A percentile compares a stretch with the other conserved stretches of the same genome.
Conservation (phyloP, 64 coral and sea anemone species). For the Pachyseris speciosa region DNA sequence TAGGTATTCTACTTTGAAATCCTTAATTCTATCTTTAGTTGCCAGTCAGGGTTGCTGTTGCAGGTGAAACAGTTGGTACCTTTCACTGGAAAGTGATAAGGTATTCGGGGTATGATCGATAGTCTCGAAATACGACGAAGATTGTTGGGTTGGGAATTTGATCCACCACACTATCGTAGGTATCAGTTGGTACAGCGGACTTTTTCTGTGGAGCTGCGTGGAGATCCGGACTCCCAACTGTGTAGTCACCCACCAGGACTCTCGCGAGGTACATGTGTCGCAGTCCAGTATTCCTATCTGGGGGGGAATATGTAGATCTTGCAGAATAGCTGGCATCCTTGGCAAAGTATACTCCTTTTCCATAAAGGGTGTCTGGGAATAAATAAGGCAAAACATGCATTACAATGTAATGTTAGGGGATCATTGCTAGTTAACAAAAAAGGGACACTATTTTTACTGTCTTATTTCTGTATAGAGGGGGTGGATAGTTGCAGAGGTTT, state of each 20-base stretch:
- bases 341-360: conserved; percentile 66
- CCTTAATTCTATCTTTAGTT: too few relatives aligned
- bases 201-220: conserved; percentile 23
- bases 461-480: too few relatives aligned
- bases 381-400: background rate
- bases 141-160: background rate
- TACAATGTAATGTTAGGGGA: background rate
- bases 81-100: too few relatives aligned
- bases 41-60: too few relatives aligned
- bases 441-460: too few relatives aligned
- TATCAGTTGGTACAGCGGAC: background rate
- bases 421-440: too few relatives aligned
- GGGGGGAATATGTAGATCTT: conserved; percentile 27
- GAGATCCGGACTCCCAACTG: background rate
- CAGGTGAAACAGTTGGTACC: too few relatives aligned
- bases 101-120: conserved; percentile 46
- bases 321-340: conserved; percentile 30
- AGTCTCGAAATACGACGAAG: conserved; percentile 59
- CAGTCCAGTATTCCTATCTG: background rate
- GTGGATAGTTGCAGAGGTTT: too few relatives aligned
- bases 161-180: conserved; percentile 46
- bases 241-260: conserved; percentile 58
- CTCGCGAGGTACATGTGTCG: conserved; percentile 60
- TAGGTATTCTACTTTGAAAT: too few relatives aligned
- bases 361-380: conserved; percentile 33